A percentile compares a stretch with the other conserved stretches of the same genome.
phyloP scores from a whole-genome alignment of 2,113 vertebrate species.

The Lontra canadensis region DNA sequence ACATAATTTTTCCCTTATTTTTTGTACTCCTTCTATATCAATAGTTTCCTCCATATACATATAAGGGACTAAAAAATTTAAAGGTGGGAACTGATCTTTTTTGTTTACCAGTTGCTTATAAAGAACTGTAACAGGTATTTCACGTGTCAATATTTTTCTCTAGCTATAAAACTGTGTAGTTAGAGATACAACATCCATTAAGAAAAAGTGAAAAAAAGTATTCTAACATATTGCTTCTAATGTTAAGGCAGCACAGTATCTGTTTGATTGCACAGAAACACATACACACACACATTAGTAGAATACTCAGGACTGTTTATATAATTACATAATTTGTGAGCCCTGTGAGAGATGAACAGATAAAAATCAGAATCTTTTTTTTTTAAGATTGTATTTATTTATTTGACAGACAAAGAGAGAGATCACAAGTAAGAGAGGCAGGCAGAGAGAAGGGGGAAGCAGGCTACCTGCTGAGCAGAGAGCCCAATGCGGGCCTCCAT shows the following conservation, averaged over 20 bases:
- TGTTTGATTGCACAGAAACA: background rate
- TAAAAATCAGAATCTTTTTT: background rate
- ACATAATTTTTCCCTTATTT: background rate
- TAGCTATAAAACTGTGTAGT: background rate
- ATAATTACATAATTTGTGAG: background rate
- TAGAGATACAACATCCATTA: background rate
- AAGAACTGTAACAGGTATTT: background rate
- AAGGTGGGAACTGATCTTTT: background rate
- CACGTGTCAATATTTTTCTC: background rate
- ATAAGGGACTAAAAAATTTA: background rate
- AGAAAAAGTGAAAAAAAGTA: background rate
- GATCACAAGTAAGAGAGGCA: too few relatives aligned
- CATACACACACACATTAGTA: background rate
- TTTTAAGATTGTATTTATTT: too few relatives aligned
- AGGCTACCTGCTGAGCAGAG: too few relatives aligned
- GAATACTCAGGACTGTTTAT: background rate
- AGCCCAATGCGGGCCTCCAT: too few relatives aligned
- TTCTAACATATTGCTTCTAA: background rate
- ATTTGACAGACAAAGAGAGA: too few relatives aligned
- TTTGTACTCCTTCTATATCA: background rate
- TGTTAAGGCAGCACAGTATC: background rate
- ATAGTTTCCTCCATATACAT: background rate
- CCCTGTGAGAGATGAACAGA: background rate
- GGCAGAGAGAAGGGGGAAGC: too few relatives aligned
- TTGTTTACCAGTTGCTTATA: background rate